Evolutionary conservation across 2,888 invertebrate genomes (phyloP), one percentile per base, ranked within the genome.

Genomic region (Orchesellides sinensis): DNA sequence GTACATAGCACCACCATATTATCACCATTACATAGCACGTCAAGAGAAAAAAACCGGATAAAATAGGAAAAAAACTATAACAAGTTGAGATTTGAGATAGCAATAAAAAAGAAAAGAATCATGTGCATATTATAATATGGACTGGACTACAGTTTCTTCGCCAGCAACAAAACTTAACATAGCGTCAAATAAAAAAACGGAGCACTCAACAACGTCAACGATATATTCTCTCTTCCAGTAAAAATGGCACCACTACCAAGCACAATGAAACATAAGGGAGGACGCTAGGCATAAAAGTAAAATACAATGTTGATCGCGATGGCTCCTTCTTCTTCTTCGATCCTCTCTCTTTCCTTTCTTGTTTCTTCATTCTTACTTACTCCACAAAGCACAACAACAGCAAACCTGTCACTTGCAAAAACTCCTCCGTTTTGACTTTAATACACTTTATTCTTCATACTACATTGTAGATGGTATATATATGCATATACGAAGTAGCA

Each of bases 381-480:
- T 69, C 78, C 47, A 32, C 69, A 78, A 61, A 68, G 54, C 63
- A 35, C 52, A 75, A 66, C 49, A 49, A 17, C 1, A 10, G 40
- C 32, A 81, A 73, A 81, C 69, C 81, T 81, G 81, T 81, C 81
- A 81, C 63, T 81, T 81, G 81, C 81, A 81, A 81, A 65, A 80
- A 63, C 47, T 74, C 63, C 65, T 49, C 35, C 40, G 27, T 35
- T 78, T 80, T 80, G 47, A 65, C 47, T 74, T 56, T 59, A 70
- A 81, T 59, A 32, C 49, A 72, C n/a, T n/a, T n/a, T n/a, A n/a
- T n/a, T n/a, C n/a, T n/a, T n/a, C n/a, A n/a, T n/a, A n/a, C n/a
- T n/a, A n/a, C n/a, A n/a, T n/a, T n/a, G n/a, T n/a, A n/a, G n/a
- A n/a, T n/a, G n/a, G n/a, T n/a, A n/a, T n/a, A n/a, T n/a, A n/a